These are phyloP conservation scores for Cryptotis parvus DNA, from an alignment of 2,113 vertebrate species.

Conservation along the genomic window DNA sequence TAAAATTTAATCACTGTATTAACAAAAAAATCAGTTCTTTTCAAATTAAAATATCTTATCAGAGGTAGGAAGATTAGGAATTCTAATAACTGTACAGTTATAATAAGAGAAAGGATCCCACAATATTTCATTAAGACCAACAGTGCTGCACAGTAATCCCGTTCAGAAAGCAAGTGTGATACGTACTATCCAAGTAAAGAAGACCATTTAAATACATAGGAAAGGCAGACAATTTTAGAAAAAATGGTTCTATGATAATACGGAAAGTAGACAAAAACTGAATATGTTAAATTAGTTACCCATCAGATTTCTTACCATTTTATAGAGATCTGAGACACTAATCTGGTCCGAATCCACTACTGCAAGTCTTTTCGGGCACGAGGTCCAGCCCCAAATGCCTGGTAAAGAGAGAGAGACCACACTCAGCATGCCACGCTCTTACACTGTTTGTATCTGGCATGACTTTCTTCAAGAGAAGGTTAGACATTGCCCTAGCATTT, in stretches of 20 bases:
- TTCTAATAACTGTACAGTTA: constrained; percentile 37
- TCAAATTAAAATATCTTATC: constrained; percentile 1
- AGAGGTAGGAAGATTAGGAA: background rate
- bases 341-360: constrained; percentile 98
- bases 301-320: constrained; percentile 92
- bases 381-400: constrained; percentile 98
- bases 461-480: background rate
- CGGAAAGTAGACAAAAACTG: constrained; percentile 47
- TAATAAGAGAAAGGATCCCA: background rate
- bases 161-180: background rate
- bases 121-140: background rate
- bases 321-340: constrained; percentile 98
- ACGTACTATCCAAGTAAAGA: background rate
- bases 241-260: constrained; percentile 39
- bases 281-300: constrained; percentile 18
- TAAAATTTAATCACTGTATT: constrained; percentile 46
- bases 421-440: background rate
- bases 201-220: background rate
- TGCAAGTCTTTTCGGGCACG: constrained; percentile 97
- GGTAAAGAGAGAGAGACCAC: constrained; percentile 76
- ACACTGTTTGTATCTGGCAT: background rate
- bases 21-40: constrained; percentile 49
- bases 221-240: constrained; percentile 31
- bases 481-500: background rate
- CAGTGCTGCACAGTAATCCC: background rate